These are phyloP conservation scores for Oligia fasciuncula DNA, from an alignment of 2,888 invertebrate species.

Conservation along the genomic window DNA sequence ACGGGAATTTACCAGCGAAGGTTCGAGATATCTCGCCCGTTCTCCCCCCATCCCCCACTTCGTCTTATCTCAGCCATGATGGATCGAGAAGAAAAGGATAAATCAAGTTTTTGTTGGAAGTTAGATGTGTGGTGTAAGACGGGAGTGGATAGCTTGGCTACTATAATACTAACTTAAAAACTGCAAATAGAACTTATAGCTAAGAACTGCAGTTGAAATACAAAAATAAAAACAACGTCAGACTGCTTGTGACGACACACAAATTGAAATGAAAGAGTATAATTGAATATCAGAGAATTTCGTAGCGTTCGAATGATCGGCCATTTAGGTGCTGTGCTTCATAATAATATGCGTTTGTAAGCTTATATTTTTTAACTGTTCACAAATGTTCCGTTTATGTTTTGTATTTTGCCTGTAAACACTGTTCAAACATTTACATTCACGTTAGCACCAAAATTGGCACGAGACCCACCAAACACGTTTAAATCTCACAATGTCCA, in stretches of 20 bases:
- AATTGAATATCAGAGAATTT: background rate
- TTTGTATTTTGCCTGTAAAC: background rate
- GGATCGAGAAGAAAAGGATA: constrained; percentile 82
- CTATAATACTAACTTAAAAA: constrained; percentile 8
- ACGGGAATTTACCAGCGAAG: constrained; percentile 64
- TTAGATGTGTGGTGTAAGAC: constrained; percentile 67
- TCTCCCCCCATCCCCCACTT: constrained; percentile 49
- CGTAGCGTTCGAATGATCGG: background rate
- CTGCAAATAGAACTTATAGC: background rate
- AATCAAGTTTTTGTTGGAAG: constrained; percentile 81
- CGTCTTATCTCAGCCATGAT: constrained; percentile 82
- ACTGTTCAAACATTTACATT: background rate
- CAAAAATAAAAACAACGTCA: background rate
- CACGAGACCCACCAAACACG: background rate
- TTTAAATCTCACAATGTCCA: constrained; percentile 4
- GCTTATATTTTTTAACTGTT: no score
- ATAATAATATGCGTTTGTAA: no score
- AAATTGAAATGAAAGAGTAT: background rate
- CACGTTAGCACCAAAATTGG: background rate
- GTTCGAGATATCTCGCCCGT: constrained; percentile 69
- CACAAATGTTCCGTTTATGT: background rate
- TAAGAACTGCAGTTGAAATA: background rate
- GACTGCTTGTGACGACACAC: background rate
- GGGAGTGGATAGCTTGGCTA: constrained; percentile 41
- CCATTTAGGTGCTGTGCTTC: background rate